Conservation (phyloP, 2,888 invertebrate species). For the Diarsia rubi region DNA sequence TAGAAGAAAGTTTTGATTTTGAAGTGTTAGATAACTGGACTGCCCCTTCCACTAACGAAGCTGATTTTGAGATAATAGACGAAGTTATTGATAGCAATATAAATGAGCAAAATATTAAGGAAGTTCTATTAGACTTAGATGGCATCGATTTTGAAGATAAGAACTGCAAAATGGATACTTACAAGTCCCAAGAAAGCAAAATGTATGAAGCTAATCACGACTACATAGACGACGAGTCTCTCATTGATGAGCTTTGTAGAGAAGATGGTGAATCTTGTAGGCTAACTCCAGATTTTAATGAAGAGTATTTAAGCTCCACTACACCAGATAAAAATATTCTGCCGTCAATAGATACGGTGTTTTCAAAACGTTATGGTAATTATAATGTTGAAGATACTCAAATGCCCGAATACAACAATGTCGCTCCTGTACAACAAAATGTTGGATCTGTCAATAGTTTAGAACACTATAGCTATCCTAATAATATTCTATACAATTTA, state of each 20-base stretch:
- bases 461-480: conserved; percentile 88
- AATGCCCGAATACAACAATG: conserved; percentile 66
- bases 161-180: conserved; percentile 75
- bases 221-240: conserved; percentile 87
- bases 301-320: conserved; percentile 78
- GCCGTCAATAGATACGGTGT: conserved; percentile 87
- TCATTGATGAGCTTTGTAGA: conserved; percentile 87
- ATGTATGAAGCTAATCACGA: conserved; percentile 80
- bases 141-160: conserved; percentile 85
- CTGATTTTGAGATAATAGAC: conserved; percentile 84
- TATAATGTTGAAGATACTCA: conserved; percentile 77
- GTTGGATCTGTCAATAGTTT: conserved; percentile 76
- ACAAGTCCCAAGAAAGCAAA: conserved; percentile 71
- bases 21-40: conserved; percentile 84
- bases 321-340: conserved; percentile 79
- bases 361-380: conserved; percentile 84
- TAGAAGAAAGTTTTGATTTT: conserved; percentile 87
- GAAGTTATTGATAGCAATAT: conserved; percentile 84
- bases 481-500: conserved; percentile 85
- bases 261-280: conserved; percentile 85
- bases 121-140: conserved; percentile 86
- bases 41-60: conserved; percentile 67
- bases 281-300: conserved; percentile 83
- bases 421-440: conserved; percentile 65
- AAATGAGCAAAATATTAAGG: conserved; percentile 87